Evolutionary conservation across 2,113 vertebrate genomes (phyloP).

Genomic region (Cheilinus undulatus): DNA sequence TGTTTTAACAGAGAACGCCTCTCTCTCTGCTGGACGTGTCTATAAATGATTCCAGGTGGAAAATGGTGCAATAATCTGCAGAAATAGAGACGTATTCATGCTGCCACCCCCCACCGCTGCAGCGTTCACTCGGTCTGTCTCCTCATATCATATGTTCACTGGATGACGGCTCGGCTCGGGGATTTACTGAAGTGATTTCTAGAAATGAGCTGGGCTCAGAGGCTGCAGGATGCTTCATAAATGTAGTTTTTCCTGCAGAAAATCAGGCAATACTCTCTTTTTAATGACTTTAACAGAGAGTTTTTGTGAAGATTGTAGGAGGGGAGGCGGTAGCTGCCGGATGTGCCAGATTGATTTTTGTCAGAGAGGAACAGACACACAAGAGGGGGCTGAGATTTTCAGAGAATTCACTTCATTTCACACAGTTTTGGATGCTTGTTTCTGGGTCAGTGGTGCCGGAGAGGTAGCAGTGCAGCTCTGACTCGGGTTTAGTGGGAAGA

Average conservation of each 20-base stretch:
- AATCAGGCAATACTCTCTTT: background rate
- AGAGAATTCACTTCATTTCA: background rate
- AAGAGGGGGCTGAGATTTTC: background rate
- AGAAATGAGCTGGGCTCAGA: background rate
- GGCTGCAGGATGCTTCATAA: background rate
- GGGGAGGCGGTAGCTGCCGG: background rate
- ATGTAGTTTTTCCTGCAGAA: background rate
- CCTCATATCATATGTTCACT: constrained; percentile 15
- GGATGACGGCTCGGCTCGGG: constrained; percentile 28
- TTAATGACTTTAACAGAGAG: constrained; percentile 27
- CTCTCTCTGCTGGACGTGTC: constrained; percentile 14
- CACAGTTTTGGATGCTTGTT: background rate
- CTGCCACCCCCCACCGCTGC: background rate
- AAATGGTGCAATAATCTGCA: constrained; percentile 34
- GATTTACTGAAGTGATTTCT: constrained; percentile 52
- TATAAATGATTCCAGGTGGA: constrained; percentile 59
- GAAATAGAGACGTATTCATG: constrained; percentile 29
- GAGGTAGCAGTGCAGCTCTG: constrained; percentile 1
- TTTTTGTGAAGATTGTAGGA: constrained; percentile 6
- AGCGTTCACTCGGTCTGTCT: background rate
- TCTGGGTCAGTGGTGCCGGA: constrained; percentile 4
- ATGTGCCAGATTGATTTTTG: constrained; percentile 14
- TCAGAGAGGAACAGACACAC: background rate
- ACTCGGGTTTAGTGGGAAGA: constrained; percentile 21
- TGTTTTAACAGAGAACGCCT: constrained; percentile 26